A percentile compares a stretch with the other conserved stretches of the same genome.
These are phyloP conservation scores for Myopa tessellatipennis DNA, from an alignment of 2,888 invertebrate genomes.

Conservation along the genomic window DNA sequence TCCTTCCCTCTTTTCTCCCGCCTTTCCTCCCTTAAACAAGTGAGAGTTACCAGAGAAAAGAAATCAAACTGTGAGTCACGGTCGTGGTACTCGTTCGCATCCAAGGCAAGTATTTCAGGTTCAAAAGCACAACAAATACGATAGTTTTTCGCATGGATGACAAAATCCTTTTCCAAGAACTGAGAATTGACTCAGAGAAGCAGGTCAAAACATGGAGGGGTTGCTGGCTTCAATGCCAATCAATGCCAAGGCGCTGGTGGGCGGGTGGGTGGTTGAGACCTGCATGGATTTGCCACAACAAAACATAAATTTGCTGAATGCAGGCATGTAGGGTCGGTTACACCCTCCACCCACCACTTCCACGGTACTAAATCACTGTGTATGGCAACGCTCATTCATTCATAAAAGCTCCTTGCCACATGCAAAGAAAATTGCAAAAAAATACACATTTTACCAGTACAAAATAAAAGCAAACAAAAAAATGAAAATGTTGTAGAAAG, in stretches of 20 bases:
- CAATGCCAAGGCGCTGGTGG: background rate
- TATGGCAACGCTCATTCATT: constrained; percentile 52
- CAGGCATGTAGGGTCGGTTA: background rate
- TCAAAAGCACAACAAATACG: constrained; percentile 54
- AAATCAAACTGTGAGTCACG: constrained; percentile 54
- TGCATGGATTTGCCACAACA: constrained; percentile 36
- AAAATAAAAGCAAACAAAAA: no score
- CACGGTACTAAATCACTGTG: background rate
- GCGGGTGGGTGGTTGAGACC: background rate
- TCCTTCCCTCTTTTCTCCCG: background rate
- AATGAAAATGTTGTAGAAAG: no score
- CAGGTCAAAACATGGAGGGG: background rate
- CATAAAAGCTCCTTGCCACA: constrained; percentile 51
- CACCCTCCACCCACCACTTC: background rate
- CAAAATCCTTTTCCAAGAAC: constrained; percentile 62
- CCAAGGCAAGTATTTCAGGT: constrained; percentile 22
- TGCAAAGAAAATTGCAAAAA: no score
- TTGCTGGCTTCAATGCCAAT: background rate
- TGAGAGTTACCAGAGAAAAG: background rate
- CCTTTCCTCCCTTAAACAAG: background rate
- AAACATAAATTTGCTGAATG: background rate
- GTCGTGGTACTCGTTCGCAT: constrained; percentile 26
- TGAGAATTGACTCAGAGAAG: constrained; percentile 54
- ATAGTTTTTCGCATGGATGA: constrained; percentile 47
- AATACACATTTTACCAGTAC: no score